Conservation (phyloP, 2,888 invertebrate species). For the Margaritifera margaritifera region DNA sequence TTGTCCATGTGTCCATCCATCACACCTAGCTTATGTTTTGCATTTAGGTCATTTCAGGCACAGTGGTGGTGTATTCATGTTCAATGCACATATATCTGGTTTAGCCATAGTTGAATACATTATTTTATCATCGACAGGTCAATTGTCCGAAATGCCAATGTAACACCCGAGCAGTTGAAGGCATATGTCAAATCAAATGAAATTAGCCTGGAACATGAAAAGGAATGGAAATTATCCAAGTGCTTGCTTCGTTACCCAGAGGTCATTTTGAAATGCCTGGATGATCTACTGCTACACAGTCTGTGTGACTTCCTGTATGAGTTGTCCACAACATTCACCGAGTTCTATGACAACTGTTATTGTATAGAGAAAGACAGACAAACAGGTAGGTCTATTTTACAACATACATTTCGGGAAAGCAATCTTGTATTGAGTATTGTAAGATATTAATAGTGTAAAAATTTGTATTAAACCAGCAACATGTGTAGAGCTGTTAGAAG, state of each 20-base stretch:
- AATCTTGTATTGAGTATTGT: background rate
- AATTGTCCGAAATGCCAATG: conserved; percentile 73
- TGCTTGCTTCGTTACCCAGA: conserved; percentile 85
- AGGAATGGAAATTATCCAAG: conserved; percentile 96
- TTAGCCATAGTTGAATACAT: too few relatives aligned
- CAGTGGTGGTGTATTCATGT: too few relatives aligned
- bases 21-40: too few relatives aligned
- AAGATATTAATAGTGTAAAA: background rate
- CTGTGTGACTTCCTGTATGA: conserved; percentile 97
- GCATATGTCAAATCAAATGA: conserved; percentile 79
- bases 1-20: too few relatives aligned
- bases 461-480: background rate
- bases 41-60: too few relatives aligned
- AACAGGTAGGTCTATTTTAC: conserved; percentile 69
- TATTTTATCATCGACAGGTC: conserved; percentile 63
- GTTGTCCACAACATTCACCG: conserved; percentile 91
- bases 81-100: too few relatives aligned
- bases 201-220: conserved; percentile 87
- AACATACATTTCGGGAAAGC: too few relatives aligned
- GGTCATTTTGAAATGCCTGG: conserved; percentile 85
- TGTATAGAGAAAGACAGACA: conserved; percentile 92
- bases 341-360: conserved; percentile 98
- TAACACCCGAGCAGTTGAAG: conserved; percentile 75
- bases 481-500: too few relatives aligned
- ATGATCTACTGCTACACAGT: conserved; percentile 87